These are phyloP conservation scores for Anastrepha ludens DNA, from an alignment of 1,140 invertebrate genomes.

Conservation along the genomic window DNA sequence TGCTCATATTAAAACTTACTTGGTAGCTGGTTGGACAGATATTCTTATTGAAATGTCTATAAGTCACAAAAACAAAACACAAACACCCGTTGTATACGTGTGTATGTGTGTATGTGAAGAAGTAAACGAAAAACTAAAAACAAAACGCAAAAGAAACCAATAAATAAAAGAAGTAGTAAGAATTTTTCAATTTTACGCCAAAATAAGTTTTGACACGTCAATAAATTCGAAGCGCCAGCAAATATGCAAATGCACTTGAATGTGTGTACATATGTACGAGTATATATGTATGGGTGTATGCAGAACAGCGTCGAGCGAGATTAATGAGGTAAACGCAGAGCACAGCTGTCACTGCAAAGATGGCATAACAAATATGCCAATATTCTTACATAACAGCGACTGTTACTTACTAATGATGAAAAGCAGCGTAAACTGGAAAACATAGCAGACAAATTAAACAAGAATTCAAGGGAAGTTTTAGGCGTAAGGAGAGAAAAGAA, in stretches of 20 bases:
- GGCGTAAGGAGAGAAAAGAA: too few relatives aligned
- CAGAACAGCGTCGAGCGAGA: neutral
- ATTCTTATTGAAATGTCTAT: too few relatives aligned
- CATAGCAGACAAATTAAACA: neutral
- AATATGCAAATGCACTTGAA: neutral
- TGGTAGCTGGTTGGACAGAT: too few relatives aligned
- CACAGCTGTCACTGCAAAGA: neutral
- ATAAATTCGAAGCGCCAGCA: conserved; percentile 9
- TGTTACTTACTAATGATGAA: neutral
- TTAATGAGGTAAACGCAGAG: conserved; percentile 28
- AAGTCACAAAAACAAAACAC: too few relatives aligned
- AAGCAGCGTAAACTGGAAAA: neutral
- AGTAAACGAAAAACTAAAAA: neutral
- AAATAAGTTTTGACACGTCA: conserved; percentile 52
- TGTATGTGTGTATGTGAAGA: neutral
- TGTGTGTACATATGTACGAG: neutral
- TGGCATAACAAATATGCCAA: conserved; percentile 17
- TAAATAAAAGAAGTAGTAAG: conserved; percentile 25
- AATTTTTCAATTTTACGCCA: conserved; percentile 51
- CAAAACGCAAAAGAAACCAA: neutral
- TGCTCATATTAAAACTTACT: too few relatives aligned
- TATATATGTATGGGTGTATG: neutral
- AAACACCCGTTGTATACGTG: neutral
- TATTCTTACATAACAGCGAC: neutral
- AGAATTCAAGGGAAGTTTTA: neutral